Conservation (phyloP, 2,888 invertebrate species). For the Plutella xylostella region DNA sequence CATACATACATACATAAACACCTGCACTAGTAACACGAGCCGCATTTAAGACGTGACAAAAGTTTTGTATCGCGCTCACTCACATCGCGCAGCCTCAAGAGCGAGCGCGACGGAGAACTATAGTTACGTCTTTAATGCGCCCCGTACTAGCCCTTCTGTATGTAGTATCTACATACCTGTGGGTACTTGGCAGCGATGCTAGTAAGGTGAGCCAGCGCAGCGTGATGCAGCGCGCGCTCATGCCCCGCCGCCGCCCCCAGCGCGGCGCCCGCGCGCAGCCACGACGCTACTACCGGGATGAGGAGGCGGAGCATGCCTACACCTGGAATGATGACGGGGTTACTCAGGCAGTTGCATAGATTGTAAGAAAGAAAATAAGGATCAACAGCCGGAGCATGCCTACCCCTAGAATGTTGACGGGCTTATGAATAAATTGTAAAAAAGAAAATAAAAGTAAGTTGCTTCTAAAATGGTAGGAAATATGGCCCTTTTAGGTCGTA, state of each 20-base stretch:
- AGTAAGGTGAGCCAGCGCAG: constrained; percentile 89
- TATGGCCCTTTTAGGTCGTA: too few relatives aligned
- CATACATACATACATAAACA: too few relatives aligned
- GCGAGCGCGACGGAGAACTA: too few relatives aligned
- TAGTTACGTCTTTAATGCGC: too few relatives aligned
- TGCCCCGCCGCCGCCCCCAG: constrained; percentile 58
- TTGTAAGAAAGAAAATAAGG: too few relatives aligned
- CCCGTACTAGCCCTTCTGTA: too few relatives aligned
- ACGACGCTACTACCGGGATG: constrained; percentile 91
- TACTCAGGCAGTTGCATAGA: too few relatives aligned
- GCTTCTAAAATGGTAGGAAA: too few relatives aligned
- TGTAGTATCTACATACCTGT: constrained; percentile 77
- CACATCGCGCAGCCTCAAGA: too few relatives aligned
- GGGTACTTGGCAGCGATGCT: constrained; percentile 94
- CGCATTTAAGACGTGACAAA: background rate
- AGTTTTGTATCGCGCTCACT: too few relatives aligned
- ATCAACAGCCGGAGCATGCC: constrained; percentile 91
- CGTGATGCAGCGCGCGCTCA: constrained; percentile 81
- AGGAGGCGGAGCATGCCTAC: constrained; percentile 89
- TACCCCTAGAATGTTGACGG: constrained; percentile 73
- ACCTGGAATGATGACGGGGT: constrained; percentile 65
- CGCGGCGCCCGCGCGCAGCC: constrained; percentile 78
- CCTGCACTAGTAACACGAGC: background rate
- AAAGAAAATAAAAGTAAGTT: too few relatives aligned
- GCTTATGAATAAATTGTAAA: too few relatives aligned